These are phyloP conservation scores for Emydoidea blandingii DNA, from an alignment of 2,797 vertebrate species.

Conservation along the genomic window DNA sequence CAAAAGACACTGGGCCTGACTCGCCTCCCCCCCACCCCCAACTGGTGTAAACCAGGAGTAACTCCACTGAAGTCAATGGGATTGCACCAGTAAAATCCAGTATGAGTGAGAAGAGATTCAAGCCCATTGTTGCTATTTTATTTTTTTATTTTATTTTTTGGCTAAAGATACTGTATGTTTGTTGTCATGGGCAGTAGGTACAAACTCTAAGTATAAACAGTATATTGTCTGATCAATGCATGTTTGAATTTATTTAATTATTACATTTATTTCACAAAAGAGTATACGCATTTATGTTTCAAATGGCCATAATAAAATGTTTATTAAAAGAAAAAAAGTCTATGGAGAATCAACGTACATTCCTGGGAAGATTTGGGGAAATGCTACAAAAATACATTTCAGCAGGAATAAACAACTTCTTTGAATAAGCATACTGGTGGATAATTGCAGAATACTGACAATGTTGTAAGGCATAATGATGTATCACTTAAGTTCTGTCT, in stretches of 20 bases:
- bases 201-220: background rate
- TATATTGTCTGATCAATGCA: background rate
- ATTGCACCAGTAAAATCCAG: background rate
- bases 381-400: background rate
- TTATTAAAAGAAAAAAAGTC: background rate
- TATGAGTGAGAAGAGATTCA: rapidly evolving
- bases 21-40: background rate
- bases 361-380: background rate
- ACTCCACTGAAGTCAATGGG: background rate
- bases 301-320: background rate
- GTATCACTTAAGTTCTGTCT: background rate
- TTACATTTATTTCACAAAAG: background rate
- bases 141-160: background rate
- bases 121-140: background rate
- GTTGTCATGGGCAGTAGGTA: background rate
- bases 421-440: background rate
- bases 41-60: background rate
- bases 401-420: background rate
- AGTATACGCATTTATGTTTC: background rate
- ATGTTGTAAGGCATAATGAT: background rate
- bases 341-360: background rate
- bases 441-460: background rate
- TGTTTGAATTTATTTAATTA: background rate
- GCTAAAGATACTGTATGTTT: background rate
- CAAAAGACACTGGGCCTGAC: background rate